Conservation (phyloP, 2,113 vertebrate species). For the Telmatochromis brachygnathus region DNA sequence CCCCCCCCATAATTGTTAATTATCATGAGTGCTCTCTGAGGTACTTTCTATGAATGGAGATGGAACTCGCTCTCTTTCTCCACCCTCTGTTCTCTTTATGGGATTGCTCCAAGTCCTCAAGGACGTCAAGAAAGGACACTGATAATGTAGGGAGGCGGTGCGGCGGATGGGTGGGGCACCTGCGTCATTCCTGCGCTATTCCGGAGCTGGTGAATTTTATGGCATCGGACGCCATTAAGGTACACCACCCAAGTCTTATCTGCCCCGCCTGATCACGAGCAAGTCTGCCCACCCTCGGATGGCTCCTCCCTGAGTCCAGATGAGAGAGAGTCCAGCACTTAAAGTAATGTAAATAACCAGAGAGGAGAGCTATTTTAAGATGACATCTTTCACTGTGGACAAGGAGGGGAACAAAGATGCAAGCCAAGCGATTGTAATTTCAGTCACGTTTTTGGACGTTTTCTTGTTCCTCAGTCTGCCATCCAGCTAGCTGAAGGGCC, state of each 20-base stretch:
- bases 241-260: slow-evolving; percentile 11
- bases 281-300: slow-evolving; percentile 3
- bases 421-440: slow-evolving; percentile 61
- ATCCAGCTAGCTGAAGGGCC: slow-evolving; percentile 10
- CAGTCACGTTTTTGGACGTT: slow-evolving; percentile 58
- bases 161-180: slow-evolving; percentile 25
- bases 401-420: slow-evolving; percentile 51
- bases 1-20: slow-evolving; percentile 64
- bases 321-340: slow-evolving; percentile 62
- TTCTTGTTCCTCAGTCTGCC: slow-evolving; percentile 20
- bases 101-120: slow-evolving; percentile 66
- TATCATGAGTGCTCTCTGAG: slow-evolving; percentile 67
- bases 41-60: slow-evolving; percentile 60
- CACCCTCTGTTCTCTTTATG: slow-evolving; percentile 51
- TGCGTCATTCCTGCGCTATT: slow-evolving; percentile 41
- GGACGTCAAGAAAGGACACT: slow-evolving; percentile 58
- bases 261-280: not conserved
- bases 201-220: slow-evolving; percentile 11
- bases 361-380: slow-evolving; percentile 67
- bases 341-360: slow-evolving; percentile 66
- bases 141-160: slow-evolving; percentile 18
- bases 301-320: slow-evolving; percentile 45
- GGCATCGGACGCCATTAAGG: slow-evolving; percentile 3
- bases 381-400: slow-evolving; percentile 46
- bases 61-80: slow-evolving; percentile 6